Evolutionary conservation across 1,140 invertebrate genomes (phyloP), one percentile per base, ranked within the genome.

Genomic region (Phthorimaea operculella): DNA sequence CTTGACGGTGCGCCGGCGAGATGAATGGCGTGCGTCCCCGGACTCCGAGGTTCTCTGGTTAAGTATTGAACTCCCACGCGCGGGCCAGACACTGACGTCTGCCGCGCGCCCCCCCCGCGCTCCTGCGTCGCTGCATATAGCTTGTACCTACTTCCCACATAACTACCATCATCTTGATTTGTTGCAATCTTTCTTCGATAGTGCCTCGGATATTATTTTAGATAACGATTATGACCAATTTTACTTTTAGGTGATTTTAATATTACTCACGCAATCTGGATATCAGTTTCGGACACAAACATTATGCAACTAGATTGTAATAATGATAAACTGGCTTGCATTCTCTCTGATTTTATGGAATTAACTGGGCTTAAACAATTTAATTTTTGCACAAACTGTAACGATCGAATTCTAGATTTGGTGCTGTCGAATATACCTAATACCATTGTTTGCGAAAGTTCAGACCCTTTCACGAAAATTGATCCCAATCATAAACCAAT

Each of bases 1-100:
- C 11, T 52, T 61, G 12, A 36, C 42, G 11, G 33, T 51, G 28
- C 11, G 11, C 9, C 33, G n/a, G 1, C 48, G 47, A 6, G 33
- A 15, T 11, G 51, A 39, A 4, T 53, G 58, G 58, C 48, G 58
- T 34, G 34, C 50, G 6, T 28, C 58, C 34, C 44, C 51, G 45
- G 51, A 28, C 4, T 50, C 54, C 8, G 58, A 60, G 2, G 58
- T 53, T 45, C 17, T 56, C 0, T 60, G 58, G 58, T 15, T 59
- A 17, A 54, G 47, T 11, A 48, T 39, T 44, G 21, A 28, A 4
- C 21, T 28, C 21, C 21, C 21, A 6, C 21, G 33, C 33, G 33
- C 11, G 11, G 16, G 34, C 14, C n/a, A 36, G 1, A 7, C 51
- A 42, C 16, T 7, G 7, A 2, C 21, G 21, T n/a, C 39, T n/a